These are phyloP conservation scores for Brachyrhaphis roseni DNA, from an alignment of 2,797 vertebrate genomes.

Conservation along the genomic window DNA sequence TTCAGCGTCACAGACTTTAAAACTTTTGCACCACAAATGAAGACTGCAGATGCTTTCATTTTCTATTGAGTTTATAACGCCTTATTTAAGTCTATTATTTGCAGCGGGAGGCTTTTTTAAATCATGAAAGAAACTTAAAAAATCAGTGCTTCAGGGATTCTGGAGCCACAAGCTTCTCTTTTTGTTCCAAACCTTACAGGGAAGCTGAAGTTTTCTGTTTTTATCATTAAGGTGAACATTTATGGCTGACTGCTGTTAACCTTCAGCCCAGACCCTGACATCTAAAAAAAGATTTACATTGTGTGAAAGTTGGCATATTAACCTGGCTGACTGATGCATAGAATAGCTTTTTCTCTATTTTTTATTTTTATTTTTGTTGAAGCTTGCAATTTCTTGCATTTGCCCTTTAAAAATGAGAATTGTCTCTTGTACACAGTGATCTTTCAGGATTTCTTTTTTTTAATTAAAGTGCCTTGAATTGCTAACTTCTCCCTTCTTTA, in stretches of 20 bases:
- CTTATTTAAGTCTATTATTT: slow-evolving; percentile 47
- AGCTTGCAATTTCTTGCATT: slow-evolving; percentile 17
- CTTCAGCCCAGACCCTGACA: neutral
- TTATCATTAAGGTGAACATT: neutral
- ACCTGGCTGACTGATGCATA: slow-evolving; percentile 42
- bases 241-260: neutral
- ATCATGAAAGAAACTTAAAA: slow-evolving; percentile 6
- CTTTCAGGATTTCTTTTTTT: slow-evolving; percentile 83
- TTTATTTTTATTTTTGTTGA: slow-evolving; percentile 32
- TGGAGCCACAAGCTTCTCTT: neutral
- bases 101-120: slow-evolving; percentile 39
- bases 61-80: slow-evolving; percentile 31
- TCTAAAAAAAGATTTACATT: neutral
- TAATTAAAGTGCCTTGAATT: slow-evolving; percentile 90
- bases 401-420: slow-evolving; percentile 57
- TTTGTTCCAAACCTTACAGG: neutral
- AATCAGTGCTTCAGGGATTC: slow-evolving; percentile 30
- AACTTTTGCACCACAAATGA: slow-evolving; percentile 62
- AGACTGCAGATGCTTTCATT: slow-evolving; percentile 63
- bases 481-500: slow-evolving; percentile 36
- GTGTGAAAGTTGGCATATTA: slow-evolving; percentile 31
- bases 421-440: slow-evolving; percentile 62
- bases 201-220: neutral
- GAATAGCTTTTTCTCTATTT: slow-evolving; percentile 45
- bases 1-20: slow-evolving; percentile 32